Evolutionary conservation across 2,113 vertebrate genomes (phyloP).

Genomic region (Rhynchomys soricoides): DNA sequence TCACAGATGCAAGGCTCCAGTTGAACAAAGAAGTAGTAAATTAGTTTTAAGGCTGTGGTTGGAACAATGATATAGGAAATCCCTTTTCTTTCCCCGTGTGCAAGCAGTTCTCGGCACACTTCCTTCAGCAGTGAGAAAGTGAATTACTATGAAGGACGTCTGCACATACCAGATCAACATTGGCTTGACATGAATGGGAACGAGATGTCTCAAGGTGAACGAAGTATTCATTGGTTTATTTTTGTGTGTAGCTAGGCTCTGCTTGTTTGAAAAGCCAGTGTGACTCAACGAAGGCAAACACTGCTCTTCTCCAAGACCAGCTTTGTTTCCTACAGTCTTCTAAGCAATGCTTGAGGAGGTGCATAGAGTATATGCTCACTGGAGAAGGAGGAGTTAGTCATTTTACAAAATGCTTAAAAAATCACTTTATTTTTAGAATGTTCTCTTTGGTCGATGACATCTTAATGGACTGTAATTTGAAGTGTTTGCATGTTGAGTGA

Average conservation of each 20-base stretch:
- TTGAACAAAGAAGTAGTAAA: not conserved
- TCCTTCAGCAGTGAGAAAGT: not conserved
- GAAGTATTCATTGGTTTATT: not conserved
- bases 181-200: not conserved
- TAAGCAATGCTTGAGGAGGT: conserved; percentile 35
- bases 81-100: not conserved
- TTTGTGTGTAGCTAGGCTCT: not conserved
- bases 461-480: conserved; percentile 74
- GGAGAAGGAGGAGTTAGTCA: conserved; percentile 64
- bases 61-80: not conserved
- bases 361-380: conserved; percentile 12
- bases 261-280: conserved; percentile 2
- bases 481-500: conserved; percentile 68
- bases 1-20: not conserved
- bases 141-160: not conserved
- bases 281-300: not conserved
- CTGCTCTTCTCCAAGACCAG: not conserved
- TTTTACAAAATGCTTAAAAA: conserved; percentile 68
- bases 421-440: conserved; percentile 68
- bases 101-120: not conserved
- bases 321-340: not conserved
- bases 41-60: not conserved
- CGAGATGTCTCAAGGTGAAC: not conserved
- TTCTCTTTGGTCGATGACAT: conserved; percentile 54
- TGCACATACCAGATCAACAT: not conserved